Evolutionary conservation across 2,113 vertebrate species (phyloP).

Genomic region (Phrynosoma platyrhinos): DNA sequence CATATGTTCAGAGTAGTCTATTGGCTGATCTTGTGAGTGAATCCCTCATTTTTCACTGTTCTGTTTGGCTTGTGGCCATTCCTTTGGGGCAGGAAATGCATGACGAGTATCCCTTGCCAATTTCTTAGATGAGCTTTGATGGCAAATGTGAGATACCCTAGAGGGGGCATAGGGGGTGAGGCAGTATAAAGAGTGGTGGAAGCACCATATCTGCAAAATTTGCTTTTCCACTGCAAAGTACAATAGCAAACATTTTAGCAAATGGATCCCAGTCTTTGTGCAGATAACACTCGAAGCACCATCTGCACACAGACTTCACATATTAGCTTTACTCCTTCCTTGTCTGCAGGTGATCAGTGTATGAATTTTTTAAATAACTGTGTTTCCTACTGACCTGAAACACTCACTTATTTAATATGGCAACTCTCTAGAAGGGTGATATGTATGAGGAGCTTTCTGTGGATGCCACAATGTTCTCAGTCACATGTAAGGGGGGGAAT

Average conservation of each 20-base stretch:
- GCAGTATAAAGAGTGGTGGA: rapidly evolving
- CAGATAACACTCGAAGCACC: not conserved
- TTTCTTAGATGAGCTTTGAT: not conserved
- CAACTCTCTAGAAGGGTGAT: not conserved
- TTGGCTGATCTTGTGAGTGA: conserved; percentile 1
- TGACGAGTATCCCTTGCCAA: rapidly evolving
- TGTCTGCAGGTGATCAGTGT: conserved; percentile 9
- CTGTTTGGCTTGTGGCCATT: not conserved
- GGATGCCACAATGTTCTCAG: not conserved
- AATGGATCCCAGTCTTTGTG: not conserved
- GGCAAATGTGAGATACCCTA: not conserved
- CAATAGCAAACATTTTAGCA: not conserved
- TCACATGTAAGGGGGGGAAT: not conserved
- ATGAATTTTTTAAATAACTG: not conserved
- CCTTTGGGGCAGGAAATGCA: not conserved
- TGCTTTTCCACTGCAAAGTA: not conserved
- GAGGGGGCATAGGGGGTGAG: not conserved
- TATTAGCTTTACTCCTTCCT: not conserved
- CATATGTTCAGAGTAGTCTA: not conserved
- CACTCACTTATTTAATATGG: not conserved
- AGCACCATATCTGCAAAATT: not conserved
- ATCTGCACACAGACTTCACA: not conserved
- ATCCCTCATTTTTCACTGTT: not conserved
- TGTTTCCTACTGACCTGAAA: conserved; percentile 2
- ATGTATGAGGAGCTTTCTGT: not conserved